Conservation (phyloP, 2,888 invertebrate genomes). For the Euphydryas editha region DNA sequence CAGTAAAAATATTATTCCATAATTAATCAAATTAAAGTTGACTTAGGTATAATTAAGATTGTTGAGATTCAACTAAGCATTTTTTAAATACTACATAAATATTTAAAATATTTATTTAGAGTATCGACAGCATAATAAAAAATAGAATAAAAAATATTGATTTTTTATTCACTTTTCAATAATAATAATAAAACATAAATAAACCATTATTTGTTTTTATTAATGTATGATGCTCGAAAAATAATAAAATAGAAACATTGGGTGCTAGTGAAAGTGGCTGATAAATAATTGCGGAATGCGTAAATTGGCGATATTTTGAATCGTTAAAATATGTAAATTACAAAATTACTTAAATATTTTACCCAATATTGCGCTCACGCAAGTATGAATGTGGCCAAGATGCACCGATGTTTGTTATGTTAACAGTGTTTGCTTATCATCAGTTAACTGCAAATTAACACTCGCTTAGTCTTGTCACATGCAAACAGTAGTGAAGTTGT, state of each 20-base stretch:
- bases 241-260: conserved; percentile 9
- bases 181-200: too few relatives aligned
- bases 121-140: too few relatives aligned
- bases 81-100: too few relatives aligned
- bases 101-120: too few relatives aligned
- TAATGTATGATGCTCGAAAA: neutral
- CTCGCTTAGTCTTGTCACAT: conserved; percentile 43
- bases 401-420: conserved; percentile 34
- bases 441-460: conserved; percentile 51
- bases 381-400: conserved; percentile 29
- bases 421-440: conserved; percentile 47
- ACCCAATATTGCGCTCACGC: conserved; percentile 11
- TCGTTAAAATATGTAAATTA: conserved; percentile 10
- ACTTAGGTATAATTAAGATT: too few relatives aligned
- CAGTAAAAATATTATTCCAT: too few relatives aligned
- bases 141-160: too few relatives aligned
- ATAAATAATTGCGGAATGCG: conserved; percentile 20
- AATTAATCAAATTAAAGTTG: too few relatives aligned
- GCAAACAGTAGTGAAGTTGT: conserved; percentile 26
- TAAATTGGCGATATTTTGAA: conserved; percentile 10
- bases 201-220: too few relatives aligned
- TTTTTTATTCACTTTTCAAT: too few relatives aligned
- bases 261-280: conserved; percentile 10
- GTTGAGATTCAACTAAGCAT: too few relatives aligned
- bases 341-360: neutral